Base-by-base conservation (phyloP, 2,888 invertebrate genomes). In the Nephrocerus scutellatus region DNA sequence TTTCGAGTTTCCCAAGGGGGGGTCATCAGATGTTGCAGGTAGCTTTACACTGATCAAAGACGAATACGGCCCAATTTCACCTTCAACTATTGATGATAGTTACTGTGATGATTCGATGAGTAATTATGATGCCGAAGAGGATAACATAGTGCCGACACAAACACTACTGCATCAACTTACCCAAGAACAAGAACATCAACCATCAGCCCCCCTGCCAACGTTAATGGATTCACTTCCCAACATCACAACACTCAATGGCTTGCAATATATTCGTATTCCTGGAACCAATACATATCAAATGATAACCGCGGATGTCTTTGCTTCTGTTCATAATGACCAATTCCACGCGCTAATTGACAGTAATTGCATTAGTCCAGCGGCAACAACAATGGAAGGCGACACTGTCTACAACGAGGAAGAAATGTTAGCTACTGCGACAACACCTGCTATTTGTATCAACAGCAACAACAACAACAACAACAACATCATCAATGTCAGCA, bases 201-300 rank as follows among this genome's bases (percentile, higher is more conserved):
- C 37, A 9, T 12, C 24, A 15, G 13, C 44, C 23, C 12, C 32
- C 20, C n/a, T 6, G 8, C 6, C 5, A 28, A 49, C 23, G 47
- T 39, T 46, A 18, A 12, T 50, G 31, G 59, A 62, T 28, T 44
- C 55, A 43, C 62, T 77, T 34, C 71, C 74, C 2, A 72, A 57
- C 39, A 54, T 69, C n/a, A 69, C 69, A 5, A 66, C 59, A 9
- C 53, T 69, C 3, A 65, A 68, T 48, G 69, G 68, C 1, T 68
- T 74, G 36, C 77, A 78, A 40, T 80, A 78, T 53, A 67, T 78
- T 21, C 72, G 77, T 49, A 66, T 81, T 35, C 73, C 75, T 31
- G 71, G 74, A 6, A 71, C 74, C 6, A 79, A 79, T 58, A 71
- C 75, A 4, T 82, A 79, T 55, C 80, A 81, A 52, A 58, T 81